Evolutionary conservation across 2,797 vertebrate genomes (phyloP), one percentile per base, ranked within the genome.

Genomic region (Chromis chromis): DNA sequence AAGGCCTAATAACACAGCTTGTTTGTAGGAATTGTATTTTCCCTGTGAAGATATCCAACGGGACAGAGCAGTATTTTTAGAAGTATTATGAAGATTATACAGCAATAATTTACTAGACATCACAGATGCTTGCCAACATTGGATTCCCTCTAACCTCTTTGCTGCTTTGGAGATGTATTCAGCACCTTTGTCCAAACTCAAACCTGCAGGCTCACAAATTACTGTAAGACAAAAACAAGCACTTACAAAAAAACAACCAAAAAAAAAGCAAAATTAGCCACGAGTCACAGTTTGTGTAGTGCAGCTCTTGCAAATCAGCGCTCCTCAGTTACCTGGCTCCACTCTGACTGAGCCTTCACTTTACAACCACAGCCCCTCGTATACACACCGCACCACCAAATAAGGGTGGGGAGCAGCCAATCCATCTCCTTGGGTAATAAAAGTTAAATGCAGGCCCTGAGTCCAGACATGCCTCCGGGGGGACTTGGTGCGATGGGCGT

Each of bases 251-350:
- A 49, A 55, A 27, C 52, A 65, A 58, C n/a, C n/a, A 42, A n/a
- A 44, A 4, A 65, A 9, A 24, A n/a, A 64, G 16, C 1, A 36
- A 66, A 50, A 77, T 27, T 13, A 60, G 21, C 21, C 10, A 39
- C 60, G 75, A 82, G 52, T 83, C 75, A 80, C 1, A 0, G 28
- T 71, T 72, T 82, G 65, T 64, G 1, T 54, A 71, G n/a, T 44
- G 14, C 24, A 69, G 31, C 31, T 70, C 49, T 63, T 69, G 50
- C 53, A 70, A 60, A 82, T 62, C 61, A 39, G 60, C 19, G 22
- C 59, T 67, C 53, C 55, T 82, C 44, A 67, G 85, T 82, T 86
- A 91, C 89, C 87, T 92, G 90, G 89, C 90, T 91, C 89, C 86
- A 4, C 79, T 88, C 77, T 78, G 91, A 87, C 89, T 86, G 79